These are phyloP conservation scores for Pristionchus pacificus DNA, from an alignment of 1,140 invertebrate genomes.

Conservation along the genomic window DNA sequence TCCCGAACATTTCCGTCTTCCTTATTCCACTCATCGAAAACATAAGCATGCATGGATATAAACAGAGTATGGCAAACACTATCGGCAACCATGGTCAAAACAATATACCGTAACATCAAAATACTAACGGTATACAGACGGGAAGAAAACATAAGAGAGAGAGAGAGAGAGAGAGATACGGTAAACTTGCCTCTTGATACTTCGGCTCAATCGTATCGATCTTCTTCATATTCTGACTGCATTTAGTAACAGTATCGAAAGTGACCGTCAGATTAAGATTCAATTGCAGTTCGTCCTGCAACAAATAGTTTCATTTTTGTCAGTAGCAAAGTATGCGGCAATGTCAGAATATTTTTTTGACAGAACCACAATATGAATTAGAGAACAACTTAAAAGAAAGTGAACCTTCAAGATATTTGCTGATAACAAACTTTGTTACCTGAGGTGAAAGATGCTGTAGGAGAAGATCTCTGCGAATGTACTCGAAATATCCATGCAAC, in stretches of 20 bases:
- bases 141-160: background rate
- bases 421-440: slow-evolving; percentile 5
- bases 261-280: slow-evolving; percentile 44
- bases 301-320: background rate
- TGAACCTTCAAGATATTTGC: too few relatives aligned
- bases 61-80: too few relatives aligned
- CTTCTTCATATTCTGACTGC: slow-evolving; percentile 15
- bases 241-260: slow-evolving; percentile 52
- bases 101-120: too few relatives aligned
- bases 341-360: too few relatives aligned
- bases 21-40: too few relatives aligned
- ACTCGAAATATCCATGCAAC: slow-evolving; percentile 57
- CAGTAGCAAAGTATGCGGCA: too few relatives aligned
- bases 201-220: background rate
- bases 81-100: too few relatives aligned
- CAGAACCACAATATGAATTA: too few relatives aligned
- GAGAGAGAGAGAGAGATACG: background rate
- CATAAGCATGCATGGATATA: too few relatives aligned
- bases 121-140: too few relatives aligned
- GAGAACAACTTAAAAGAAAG: too few relatives aligned
- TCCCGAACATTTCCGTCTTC: too few relatives aligned
- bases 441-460: slow-evolving; percentile 39
- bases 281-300: slow-evolving; percentile 46
- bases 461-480: slow-evolving; percentile 51
- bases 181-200: background rate